Percentiles rank a stretch among this genome's conserved stretches.
Evolutionary conservation across 2,888 invertebrate genomes (phyloP).

Genomic region (Orthosia gothica): DNA sequence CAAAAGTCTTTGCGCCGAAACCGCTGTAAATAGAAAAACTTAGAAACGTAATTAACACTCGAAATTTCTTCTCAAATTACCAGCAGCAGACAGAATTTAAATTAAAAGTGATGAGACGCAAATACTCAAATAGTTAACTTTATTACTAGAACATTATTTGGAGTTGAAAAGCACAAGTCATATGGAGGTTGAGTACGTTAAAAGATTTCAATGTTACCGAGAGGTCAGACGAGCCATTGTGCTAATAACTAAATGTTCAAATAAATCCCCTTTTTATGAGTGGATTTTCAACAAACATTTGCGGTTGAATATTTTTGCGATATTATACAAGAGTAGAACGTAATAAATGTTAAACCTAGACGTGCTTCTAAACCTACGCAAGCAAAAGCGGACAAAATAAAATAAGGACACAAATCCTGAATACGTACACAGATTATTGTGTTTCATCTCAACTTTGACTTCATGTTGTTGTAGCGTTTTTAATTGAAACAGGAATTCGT

Average conservation of each 20-base stretch:
- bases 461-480: conserved; percentile 42
- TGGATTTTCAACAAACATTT: conserved; percentile 43
- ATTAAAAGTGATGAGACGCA: conserved; percentile 13
- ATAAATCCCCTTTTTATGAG: conserved; percentile 33
- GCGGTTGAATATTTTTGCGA: conserved; percentile 28
- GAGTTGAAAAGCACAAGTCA: conserved; percentile 19
- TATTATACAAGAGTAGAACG: conserved; percentile 15
- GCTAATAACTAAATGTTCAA: conserved; percentile 47
- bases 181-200: conserved; percentile 11
- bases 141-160: conserved; percentile 11
- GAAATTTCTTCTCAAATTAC: conserved; percentile 34
- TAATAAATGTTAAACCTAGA: conserved; percentile 23
- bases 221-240: conserved; percentile 54
- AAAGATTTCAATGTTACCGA: conserved; percentile 38
- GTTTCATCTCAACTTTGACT: conserved; percentile 50
- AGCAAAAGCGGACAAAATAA: conserved; percentile 32
- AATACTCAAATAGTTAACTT: conserved; percentile 19
- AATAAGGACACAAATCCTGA: conserved; percentile 36
- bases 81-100: conserved; percentile 26
- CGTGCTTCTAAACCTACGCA: conserved; percentile 5
- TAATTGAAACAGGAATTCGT: conserved; percentile 49
- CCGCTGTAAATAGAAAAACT: conserved; percentile 42
- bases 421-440: conserved; percentile 36
- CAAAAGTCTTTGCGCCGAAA: conserved; percentile 40
- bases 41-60: conserved; percentile 45